Conservation (phyloP, 2,888 invertebrate species). For the Caenorhabditis angaria region DNA sequence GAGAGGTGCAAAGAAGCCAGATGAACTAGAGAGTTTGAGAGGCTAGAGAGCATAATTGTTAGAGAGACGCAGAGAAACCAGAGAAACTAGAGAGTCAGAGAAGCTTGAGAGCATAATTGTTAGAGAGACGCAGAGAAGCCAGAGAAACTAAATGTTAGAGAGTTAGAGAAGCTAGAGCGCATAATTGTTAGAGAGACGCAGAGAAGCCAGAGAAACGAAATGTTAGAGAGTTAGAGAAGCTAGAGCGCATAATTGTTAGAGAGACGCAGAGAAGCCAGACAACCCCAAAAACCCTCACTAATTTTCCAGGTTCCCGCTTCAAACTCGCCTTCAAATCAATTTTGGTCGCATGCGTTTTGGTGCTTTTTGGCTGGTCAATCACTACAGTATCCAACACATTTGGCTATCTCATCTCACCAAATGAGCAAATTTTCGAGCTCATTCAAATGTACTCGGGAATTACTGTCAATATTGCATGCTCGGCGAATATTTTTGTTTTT, state of each 20-base stretch:
- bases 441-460: slow-evolving; percentile 51
- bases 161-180: no score
- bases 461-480: slow-evolving; percentile 45
- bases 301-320: slow-evolving; percentile 32
- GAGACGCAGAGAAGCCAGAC: no score
- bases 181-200: no score
- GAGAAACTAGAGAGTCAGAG: not conserved
- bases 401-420: slow-evolving; percentile 23
- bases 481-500: slow-evolving; percentile 45
- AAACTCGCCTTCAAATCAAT: slow-evolving; percentile 47
- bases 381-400: slow-evolving; percentile 40
- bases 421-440: slow-evolving; percentile 12
- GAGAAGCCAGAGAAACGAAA: no score
- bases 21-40: no score
- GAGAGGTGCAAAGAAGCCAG: no score
- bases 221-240: no score
- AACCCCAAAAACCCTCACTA: no score
- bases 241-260: not conserved
- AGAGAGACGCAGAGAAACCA: no score
- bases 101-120: not conserved
- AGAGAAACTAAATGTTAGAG: no score
- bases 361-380: slow-evolving; percentile 42
- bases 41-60: no score
- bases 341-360: slow-evolving; percentile 38
- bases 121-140: slow-evolving; percentile 3